phyloP scores from a whole-genome alignment of 2,113 vertebrate species.

The Reinhardtius hippoglossoides region DNA sequence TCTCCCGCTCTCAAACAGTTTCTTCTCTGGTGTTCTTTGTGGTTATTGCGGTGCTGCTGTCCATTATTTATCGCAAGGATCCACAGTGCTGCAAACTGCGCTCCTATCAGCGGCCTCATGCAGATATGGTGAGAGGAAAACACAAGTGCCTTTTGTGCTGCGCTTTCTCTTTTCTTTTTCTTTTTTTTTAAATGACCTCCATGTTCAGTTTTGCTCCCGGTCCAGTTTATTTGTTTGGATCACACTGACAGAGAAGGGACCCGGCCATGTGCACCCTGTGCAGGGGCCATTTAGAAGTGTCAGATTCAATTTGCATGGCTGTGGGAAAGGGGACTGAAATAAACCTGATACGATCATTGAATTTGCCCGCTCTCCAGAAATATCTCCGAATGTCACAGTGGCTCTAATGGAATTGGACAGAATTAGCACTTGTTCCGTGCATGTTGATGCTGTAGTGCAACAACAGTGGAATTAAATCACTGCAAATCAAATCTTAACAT shows the following conservation, averaged over 20 bases:
- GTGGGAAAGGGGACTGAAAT: slow-evolving; percentile 48
- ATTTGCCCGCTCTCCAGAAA: slow-evolving; percentile 31
- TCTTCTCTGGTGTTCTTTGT: slow-evolving; percentile 85
- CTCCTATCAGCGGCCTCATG: slow-evolving; percentile 82
- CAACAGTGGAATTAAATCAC: slow-evolving; percentile 42
- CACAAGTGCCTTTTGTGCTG: slow-evolving; percentile 30
- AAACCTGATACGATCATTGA: slow-evolving; percentile 64
- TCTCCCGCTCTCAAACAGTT: slow-evolving; percentile 65
- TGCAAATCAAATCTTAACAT: slow-evolving; percentile 18
- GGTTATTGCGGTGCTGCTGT: slow-evolving; percentile 82
- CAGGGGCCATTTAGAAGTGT: slow-evolving; percentile 39
- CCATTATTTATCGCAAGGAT: slow-evolving; percentile 83
- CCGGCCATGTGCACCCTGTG: slow-evolving; percentile 12
- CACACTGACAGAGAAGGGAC: slow-evolving; percentile 5
- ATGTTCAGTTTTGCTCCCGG: slow-evolving; percentile 28
- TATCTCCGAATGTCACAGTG: slow-evolving; percentile 30
- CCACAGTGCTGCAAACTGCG: slow-evolving; percentile 84
- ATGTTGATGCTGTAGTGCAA: slow-evolving; percentile 38
- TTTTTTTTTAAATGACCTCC: slow-evolving; percentile 8
- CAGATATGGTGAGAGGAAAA: slow-evolving; percentile 75
- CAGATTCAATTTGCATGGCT: slow-evolving; percentile 60
- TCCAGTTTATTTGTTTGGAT: slow-evolving; percentile 21
- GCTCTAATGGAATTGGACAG: slow-evolving; percentile 58
- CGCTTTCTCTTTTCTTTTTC: background rate
- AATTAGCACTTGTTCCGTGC: slow-evolving; percentile 34